A percentile compares a stretch with the other conserved stretches of the same genome.
Conservation (phyloP, 2,888 invertebrate genomes). For the Sinelater perroti region DNA sequence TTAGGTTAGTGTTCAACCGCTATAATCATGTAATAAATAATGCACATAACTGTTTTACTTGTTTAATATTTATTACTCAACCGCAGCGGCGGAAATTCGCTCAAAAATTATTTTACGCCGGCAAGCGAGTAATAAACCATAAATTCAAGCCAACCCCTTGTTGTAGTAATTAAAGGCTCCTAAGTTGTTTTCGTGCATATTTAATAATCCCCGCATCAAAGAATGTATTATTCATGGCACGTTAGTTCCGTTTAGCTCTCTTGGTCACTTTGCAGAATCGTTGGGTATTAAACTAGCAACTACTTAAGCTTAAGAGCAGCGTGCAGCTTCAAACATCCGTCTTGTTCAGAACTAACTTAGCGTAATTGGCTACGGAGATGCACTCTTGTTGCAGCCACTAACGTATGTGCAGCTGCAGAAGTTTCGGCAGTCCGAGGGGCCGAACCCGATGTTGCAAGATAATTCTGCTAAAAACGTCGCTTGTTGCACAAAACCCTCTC, state of each 20-base stretch:
- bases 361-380: background rate
- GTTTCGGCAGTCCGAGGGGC: background rate
- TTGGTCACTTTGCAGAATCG: background rate
- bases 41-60: too few species aligned
- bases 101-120: slow-evolving; percentile 1
- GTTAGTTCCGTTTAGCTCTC: slow-evolving; percentile 1
- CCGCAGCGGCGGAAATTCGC: background rate
- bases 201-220: slow-evolving; percentile 5
- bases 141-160: slow-evolving; percentile 5
- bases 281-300: background rate
- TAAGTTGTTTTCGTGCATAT: slow-evolving; percentile 14
- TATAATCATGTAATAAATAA: too few species aligned
- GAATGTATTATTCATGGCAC: slow-evolving; percentile 16
- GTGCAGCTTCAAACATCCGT: slow-evolving; percentile 3
- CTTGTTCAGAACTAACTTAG: slow-evolving; percentile 13
- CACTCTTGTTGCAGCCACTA: slow-evolving; percentile 11
- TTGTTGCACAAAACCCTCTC: slow-evolving; percentile 5
- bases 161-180: slow-evolving; percentile 11
- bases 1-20: too few species aligned
- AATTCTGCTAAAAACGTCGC: background rate
- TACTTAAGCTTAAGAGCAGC: slow-evolving; percentile 12
- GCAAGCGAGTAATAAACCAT: background rate
- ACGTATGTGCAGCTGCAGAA: slow-evolving; percentile 6
- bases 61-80: too few species aligned
- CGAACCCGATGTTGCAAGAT: slow-evolving; percentile 1